Evolutionary conservation across 1,140 invertebrate species (phyloP).

Genomic region (Drosophila leontia): DNA sequence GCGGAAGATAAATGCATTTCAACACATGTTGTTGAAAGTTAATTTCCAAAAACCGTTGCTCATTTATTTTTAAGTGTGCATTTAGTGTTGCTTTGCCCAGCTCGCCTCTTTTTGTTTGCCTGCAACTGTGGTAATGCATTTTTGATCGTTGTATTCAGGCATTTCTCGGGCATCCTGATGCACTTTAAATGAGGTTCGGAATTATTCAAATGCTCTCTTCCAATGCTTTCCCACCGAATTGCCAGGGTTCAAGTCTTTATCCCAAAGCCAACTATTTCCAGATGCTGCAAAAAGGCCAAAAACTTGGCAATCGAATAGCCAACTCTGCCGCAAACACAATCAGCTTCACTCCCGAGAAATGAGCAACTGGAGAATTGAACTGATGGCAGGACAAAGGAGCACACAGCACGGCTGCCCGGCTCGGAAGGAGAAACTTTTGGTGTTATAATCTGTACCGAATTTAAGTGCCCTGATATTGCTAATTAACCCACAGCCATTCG

Average conservation of each 20-base stretch:
- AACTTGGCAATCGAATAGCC: slow-evolving; percentile 46
- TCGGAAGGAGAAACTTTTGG: slow-evolving; percentile 59
- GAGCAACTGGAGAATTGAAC: slow-evolving; percentile 63
- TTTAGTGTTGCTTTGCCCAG: slow-evolving; percentile 41
- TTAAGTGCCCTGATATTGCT: slow-evolving; percentile 79
- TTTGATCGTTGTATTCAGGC: slow-evolving; percentile 58
- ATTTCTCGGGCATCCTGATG: slow-evolving; percentile 41
- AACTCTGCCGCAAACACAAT: slow-evolving; percentile 53
- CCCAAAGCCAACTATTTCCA: slow-evolving; percentile 31
- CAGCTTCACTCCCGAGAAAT: slow-evolving; percentile 39
- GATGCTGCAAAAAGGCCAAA: slow-evolving; percentile 39
- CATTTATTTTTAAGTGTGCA: slow-evolving; percentile 77
- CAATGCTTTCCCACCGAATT: slow-evolving; percentile 4
- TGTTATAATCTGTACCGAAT: slow-evolving; percentile 73
- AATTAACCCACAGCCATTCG: slow-evolving; percentile 68
- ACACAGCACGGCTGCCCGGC: slow-evolving; percentile 9
- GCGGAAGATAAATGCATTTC: slow-evolving; percentile 80
- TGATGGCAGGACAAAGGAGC: slow-evolving; percentile 30
- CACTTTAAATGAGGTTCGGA: slow-evolving; percentile 49
- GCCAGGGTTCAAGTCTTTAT: slow-evolving; percentile 5
- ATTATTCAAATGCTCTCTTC: slow-evolving; percentile 22
- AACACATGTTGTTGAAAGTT: slow-evolving; percentile 84
- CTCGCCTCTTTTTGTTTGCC: slow-evolving; percentile 18
- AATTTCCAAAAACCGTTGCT: slow-evolving; percentile 78
- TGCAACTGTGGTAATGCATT: slow-evolving; percentile 59